These are phyloP conservation scores for Poeciliopsis occidentalis DNA, from an alignment of 2,113 vertebrate genomes.

Conservation along the genomic window DNA sequence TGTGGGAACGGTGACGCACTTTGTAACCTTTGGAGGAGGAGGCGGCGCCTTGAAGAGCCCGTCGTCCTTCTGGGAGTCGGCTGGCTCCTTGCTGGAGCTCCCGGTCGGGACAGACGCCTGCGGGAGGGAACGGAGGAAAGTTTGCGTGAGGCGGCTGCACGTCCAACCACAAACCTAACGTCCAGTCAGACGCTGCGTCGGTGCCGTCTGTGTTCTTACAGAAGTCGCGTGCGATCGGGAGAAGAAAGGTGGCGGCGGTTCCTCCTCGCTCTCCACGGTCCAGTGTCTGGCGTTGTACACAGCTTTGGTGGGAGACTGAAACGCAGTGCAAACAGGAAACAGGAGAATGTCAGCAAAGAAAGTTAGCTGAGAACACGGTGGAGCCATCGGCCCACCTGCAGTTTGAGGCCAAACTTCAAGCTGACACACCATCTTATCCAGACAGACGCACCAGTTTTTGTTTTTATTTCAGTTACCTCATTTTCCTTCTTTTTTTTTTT, in stretches of 20 bases:
- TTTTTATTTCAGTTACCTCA: too few species aligned
- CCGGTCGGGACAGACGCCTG: conserved; percentile 83
- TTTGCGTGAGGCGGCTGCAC: neutral
- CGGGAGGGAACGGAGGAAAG: neutral
- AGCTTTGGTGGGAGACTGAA: conserved; percentile 95
- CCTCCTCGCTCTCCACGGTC: conserved; percentile 87
- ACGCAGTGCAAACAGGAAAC: conserved; percentile 44
- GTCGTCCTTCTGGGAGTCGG: conserved; percentile 88
- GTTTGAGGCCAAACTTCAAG: too few species aligned
- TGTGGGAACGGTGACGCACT: conserved; percentile 92
- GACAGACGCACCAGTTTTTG: too few species aligned
- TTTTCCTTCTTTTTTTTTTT: too few species aligned
- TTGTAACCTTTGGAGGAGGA: conserved; percentile 95
- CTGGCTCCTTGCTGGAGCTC: conserved; percentile 81
- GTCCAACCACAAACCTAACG: neutral
- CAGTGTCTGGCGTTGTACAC: conserved; percentile 99
- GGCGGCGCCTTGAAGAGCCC: conserved; percentile 95
- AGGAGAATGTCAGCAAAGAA: neutral
- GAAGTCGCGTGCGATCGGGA: conserved; percentile 82
- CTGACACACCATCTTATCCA: too few species aligned
- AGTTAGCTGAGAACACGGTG: neutral
- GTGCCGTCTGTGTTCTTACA: conserved; percentile 63
- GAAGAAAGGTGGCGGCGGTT: conserved; percentile 82
- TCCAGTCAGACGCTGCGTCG: neutral
- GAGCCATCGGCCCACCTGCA: neutral